Percentiles rank a stretch among this genome's conserved stretches.
Evolutionary conservation across 2,113 vertebrate species (phyloP).

Genomic region (Athene cunicularia): DNA sequence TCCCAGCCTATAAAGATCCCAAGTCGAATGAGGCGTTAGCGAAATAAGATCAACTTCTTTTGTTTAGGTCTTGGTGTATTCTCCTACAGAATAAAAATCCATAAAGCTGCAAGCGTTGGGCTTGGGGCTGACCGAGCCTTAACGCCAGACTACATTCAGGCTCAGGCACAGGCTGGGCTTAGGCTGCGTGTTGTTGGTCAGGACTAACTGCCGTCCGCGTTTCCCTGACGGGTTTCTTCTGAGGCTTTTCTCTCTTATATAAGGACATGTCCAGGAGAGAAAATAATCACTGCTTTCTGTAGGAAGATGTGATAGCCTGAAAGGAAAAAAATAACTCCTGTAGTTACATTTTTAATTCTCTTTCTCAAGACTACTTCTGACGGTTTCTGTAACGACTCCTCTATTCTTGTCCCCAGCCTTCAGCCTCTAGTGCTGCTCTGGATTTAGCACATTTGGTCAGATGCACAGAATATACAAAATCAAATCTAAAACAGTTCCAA

Average conservation of each 20-base stretch:
- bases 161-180: background rate
- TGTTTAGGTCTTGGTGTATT: background rate
- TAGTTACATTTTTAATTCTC: background rate
- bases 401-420: background rate
- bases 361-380: rapidly evolving
- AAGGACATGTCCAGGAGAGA: rapidly evolving
- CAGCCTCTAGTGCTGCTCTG: background rate
- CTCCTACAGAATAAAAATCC: background rate
- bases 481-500: background rate
- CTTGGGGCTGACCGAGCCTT: background rate
- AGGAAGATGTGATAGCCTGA: background rate
- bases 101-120: background rate
- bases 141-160: rapidly evolving
- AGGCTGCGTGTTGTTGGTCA: background rate
- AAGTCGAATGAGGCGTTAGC: background rate
- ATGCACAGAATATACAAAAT: background rate
- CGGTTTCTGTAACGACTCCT: background rate
- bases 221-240: background rate
- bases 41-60: background rate
- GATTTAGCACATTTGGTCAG: background rate
- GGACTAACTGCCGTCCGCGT: rapidly evolving
- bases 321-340: background rate
- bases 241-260: background rate
- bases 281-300: rapidly evolving
- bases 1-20: background rate